Evolutionary conservation across 2,888 invertebrate genomes (phyloP).

Genomic region (Euzophera pinguis): DNA sequence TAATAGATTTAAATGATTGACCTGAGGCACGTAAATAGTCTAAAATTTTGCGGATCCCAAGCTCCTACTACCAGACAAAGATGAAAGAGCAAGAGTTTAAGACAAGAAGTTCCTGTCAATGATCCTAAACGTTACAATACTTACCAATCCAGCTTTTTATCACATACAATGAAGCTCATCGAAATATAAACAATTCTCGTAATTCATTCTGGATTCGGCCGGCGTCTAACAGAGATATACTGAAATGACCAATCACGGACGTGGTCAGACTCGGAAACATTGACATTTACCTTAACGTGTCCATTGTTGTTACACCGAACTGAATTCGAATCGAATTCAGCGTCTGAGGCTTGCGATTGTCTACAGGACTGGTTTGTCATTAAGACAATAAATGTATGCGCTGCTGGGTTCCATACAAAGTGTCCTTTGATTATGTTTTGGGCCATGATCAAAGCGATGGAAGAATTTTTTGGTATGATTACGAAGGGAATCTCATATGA

Average conservation of each 20-base stretch:
- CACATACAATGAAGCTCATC: slow-evolving; percentile 25
- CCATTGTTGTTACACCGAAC: slow-evolving; percentile 43
- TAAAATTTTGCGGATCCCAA: no score
- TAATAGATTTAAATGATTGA: no score
- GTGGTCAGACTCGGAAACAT: slow-evolving; percentile 55
- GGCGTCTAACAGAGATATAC: slow-evolving; percentile 70
- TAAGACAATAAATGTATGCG: background rate
- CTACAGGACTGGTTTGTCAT: background rate
- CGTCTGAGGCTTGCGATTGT: background rate
- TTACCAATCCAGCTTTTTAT: slow-evolving; percentile 1
- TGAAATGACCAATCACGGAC: slow-evolving; percentile 75
- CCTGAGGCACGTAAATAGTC: no score
- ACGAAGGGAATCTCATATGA: no score
- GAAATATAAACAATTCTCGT: slow-evolving; percentile 61
- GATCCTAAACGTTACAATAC: slow-evolving; percentile 7
- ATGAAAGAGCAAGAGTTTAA: background rate
- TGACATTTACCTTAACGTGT: slow-evolving; percentile 44
- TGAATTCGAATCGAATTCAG: slow-evolving; percentile 15
- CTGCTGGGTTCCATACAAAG: no score
- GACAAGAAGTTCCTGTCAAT: background rate
- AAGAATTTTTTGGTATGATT: no score
- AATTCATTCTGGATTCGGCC: slow-evolving; percentile 64
- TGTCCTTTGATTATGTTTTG: no score
- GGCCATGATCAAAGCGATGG: no score
- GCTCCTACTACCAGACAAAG: background rate